Evolutionary conservation across 2,888 invertebrate species (phyloP).

Genomic region (Epinotia brunnichana): DNA sequence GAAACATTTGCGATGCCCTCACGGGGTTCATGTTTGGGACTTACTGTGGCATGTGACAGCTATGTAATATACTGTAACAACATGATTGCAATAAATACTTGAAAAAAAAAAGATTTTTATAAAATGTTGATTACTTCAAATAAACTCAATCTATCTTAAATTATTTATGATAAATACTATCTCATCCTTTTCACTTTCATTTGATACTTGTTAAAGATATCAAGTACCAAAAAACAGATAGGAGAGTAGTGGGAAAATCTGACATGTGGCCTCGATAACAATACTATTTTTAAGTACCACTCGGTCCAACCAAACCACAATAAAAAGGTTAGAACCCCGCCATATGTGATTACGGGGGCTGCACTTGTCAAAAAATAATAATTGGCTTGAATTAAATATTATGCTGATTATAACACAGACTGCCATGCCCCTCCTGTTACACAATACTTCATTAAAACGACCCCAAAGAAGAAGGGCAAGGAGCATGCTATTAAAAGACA

Average conservation of each 20-base stretch:
- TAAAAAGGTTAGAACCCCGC: slow-evolving; percentile 56
- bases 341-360: slow-evolving; percentile 70
- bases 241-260: slow-evolving; percentile 49
- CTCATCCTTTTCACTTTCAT: not conserved
- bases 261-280: slow-evolving; percentile 51
- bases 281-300: slow-evolving; percentile 47
- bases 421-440: slow-evolving; percentile 47
- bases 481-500: slow-evolving; percentile 13
- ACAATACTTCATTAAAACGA: slow-evolving; percentile 72
- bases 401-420: slow-evolving; percentile 70
- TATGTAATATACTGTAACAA: too few relatives aligned
- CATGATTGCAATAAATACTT: too few relatives aligned
- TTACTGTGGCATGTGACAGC: too few relatives aligned
- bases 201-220: slow-evolving; percentile 13
- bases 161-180: not conserved
- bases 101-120: too few relatives aligned
- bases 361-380: slow-evolving; percentile 71
- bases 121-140: not conserved
- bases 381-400: slow-evolving; percentile 67
- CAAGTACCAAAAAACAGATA: slow-evolving; percentile 22
- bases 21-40: too few relatives aligned
- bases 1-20: too few relatives aligned
- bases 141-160: not conserved
- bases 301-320: slow-evolving; percentile 48
- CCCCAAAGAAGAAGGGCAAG: slow-evolving; percentile 48